Conservation (phyloP, 2,113 vertebrate genomes). For the Clarias batrachus region DNA sequence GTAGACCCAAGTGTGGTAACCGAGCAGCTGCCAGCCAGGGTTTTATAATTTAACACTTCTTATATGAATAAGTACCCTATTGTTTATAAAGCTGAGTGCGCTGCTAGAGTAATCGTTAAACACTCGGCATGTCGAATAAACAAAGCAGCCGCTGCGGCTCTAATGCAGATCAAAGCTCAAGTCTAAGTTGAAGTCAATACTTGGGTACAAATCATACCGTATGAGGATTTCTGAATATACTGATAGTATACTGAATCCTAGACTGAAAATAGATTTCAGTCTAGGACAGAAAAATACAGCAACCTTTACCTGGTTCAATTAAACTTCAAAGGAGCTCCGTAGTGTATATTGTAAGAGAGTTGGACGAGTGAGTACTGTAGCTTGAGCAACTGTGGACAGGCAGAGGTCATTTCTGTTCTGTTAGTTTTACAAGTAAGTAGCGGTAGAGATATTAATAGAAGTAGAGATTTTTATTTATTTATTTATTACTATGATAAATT, state of each 20-base stretch:
- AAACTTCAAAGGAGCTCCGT: neutral
- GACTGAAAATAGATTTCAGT: too few species aligned
- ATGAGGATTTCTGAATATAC: too few species aligned
- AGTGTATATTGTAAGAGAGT: neutral
- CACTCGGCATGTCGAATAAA: conserved; percentile 23
- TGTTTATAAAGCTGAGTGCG: neutral
- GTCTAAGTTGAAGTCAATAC: neutral
- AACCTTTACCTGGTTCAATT: neutral
- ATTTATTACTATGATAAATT: too few species aligned
- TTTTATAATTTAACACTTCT: conserved; percentile 11
- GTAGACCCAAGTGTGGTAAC: neutral
- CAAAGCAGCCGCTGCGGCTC: conserved; percentile 14
- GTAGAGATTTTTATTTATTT: too few species aligned
- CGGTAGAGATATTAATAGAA: too few species aligned
- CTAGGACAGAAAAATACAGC: neutral
- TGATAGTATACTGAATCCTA: too few species aligned
- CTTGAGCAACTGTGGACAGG: neutral
- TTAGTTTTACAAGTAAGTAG: too few species aligned
- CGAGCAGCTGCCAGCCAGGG: neutral
- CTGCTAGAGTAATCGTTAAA: conserved; percentile 30
- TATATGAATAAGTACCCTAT: neutral
- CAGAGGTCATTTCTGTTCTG: too few species aligned
- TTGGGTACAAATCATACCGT: neutral
- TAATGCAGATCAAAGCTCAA: neutral
- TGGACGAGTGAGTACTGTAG: neutral